Percentiles rank a stretch among this genome's conserved stretches.
phyloP scores from a whole-genome alignment of 2,797 vertebrate genomes.

The Sardinella longiceps region DNA sequence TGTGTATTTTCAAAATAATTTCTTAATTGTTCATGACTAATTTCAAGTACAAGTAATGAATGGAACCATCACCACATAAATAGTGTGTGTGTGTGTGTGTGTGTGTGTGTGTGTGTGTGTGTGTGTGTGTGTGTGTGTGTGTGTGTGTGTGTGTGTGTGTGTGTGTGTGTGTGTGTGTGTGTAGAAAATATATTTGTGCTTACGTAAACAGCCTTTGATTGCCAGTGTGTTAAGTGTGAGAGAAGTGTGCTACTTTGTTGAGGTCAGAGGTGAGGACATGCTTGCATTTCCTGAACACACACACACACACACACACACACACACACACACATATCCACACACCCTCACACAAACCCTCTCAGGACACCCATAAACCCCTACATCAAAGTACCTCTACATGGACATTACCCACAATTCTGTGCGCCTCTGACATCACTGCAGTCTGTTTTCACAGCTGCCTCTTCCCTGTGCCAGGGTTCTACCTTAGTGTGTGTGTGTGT shows the following conservation, averaged over 20 bases:
- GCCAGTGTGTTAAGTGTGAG: not conserved
- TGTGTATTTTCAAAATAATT: too few relatives aligned
- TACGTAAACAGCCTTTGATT: not conserved
- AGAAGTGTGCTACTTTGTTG: not conserved
- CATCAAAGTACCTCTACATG: slow-evolving; percentile 63
- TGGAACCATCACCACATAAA: not conserved
- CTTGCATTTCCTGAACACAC: not conserved
- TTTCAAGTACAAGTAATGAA: not conserved
- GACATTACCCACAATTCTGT: slow-evolving; percentile 65
- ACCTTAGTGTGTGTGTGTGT: not conserved
- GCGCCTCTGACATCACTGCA: slow-evolving; percentile 71
- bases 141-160: slow-evolving; percentile 16
- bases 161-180: too few relatives aligned
- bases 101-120: not conserved
- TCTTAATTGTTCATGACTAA: not conserved
- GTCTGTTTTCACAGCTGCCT: slow-evolving; percentile 76
- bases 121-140: slow-evolving; percentile 29
- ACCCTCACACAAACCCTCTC: not conserved
- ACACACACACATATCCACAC: not conserved
- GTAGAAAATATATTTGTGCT: not conserved
- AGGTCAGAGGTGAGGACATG: not conserved
- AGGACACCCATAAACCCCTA: slow-evolving; percentile 33
- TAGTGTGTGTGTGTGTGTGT: slow-evolving; percentile 15
- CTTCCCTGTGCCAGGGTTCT: not conserved
- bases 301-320: not conserved